Evolutionary conservation across 1,140 invertebrate species (phyloP), one percentile per base, ranked within the genome.

Genomic region (Ericerus pela): DNA sequence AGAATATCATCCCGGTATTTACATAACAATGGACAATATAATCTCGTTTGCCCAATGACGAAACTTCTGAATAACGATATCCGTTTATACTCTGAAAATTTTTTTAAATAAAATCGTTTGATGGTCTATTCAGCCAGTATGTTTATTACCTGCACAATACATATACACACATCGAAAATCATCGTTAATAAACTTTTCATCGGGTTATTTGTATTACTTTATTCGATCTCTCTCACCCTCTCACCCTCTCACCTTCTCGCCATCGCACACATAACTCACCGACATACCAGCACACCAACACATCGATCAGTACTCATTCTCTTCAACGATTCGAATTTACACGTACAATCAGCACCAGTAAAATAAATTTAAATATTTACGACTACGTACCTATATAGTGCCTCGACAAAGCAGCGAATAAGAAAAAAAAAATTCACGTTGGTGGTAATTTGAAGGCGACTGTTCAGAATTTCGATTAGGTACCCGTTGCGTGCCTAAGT

Each of bases 21-120:
- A 47, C 41, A 47, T 47, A 47, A 47, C 41, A 47, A 47, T 47
- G 41, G 26, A 47, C 41, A 47, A 47, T 47, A 47, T 47, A 47
- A 47, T 47, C 41, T 47, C n/a, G 4, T 38, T 14, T 38, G 36
- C 20, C 36, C 20, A 38, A 16, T 16, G n/a, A 38, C 37, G 37
- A 47, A 24, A 47, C 41, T 47, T 47, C 41, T 47, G 41, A 24
- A 47, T 14, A 10, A 22, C 8, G 41, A 47, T 16, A 41, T 33
- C 8, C 30, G 8, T 10, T 10, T 10, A 8, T 33, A 47, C 8
- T 24, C 41, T 18, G 8, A 47, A 24, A 38, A 3, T 38, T 38
- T 38, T 38, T 47, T 24, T 47, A 24, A 47, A 47, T 47, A 47
- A 47, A 47, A 47, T 24, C 41, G 41, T 20, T 24, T 18, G 22